Base-by-base conservation (phyloP, 2,113 vertebrate genomes). In the Nanorana parkeri region DNA sequence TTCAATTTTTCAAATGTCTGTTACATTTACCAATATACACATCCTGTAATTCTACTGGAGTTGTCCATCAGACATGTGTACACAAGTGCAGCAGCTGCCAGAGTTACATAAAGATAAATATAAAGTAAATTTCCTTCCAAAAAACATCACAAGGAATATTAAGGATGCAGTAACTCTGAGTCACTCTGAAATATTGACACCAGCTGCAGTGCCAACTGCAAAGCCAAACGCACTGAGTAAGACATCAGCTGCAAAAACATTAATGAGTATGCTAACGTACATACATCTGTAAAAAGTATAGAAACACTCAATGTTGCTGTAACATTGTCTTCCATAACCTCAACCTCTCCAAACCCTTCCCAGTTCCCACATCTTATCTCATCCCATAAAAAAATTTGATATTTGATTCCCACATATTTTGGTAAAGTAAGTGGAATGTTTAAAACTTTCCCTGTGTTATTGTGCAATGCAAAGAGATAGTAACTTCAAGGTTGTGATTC, bases 201-300 rank as follows among this genome's bases (percentile, higher is more conserved):
- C 71, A 74, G 71, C 71, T 74, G 71, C 54, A 36, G 20, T 74
- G 71, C 71, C 54, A 74, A 74, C 71, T 60, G 71, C 36, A 74
- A 36, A 21, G 55, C 28, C 21, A 29, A 74, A 36, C 28, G 68
- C 3, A 58, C 32, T 36, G 71, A 74, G 71, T 74, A 74, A 74
- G 71, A 58, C 11, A 20, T 74, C 71, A 74, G 71, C 71, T 74
- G 71, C 58, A 56, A 74, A 74, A 74, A 74, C 71, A 74, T 60
- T 54, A 56, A 73, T 56, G 71, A 36, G 26, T 13, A 60, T 29
- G 28, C 54, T n/a, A 16, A 13, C 20, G 20, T n/a, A 4, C 28
- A 23, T 60, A 21, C 19, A 74, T 13, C 71, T 21, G 71, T 32
- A 26, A n/a, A 1, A 17, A 23, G 55, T n/a, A 28, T 26, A 36